These are phyloP conservation scores for Theristicus caerulescens DNA, from an alignment of 2,113 vertebrate genomes.

Conservation along the genomic window DNA sequence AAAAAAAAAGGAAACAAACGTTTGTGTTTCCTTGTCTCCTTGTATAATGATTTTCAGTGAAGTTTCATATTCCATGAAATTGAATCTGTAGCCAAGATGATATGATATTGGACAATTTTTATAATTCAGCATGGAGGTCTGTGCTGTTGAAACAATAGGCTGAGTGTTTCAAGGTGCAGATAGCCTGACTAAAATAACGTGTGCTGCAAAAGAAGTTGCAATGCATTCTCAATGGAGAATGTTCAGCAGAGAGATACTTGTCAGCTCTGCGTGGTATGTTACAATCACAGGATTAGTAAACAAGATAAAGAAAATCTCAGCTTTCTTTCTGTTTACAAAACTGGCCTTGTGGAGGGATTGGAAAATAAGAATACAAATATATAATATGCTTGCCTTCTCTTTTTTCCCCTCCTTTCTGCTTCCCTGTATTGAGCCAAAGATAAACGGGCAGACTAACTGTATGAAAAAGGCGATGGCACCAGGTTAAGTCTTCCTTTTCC, in stretches of 20 bases:
- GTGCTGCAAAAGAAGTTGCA: background rate
- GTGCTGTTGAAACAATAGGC: conserved; percentile 57
- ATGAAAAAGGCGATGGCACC: background rate
- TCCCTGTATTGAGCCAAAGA: background rate
- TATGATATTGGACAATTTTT: conserved; percentile 44
- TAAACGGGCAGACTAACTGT: background rate
- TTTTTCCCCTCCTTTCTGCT: background rate
- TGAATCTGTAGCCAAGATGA: conserved; percentile 40
- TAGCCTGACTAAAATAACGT: background rate
- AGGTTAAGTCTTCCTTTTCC: background rate
- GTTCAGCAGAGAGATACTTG: background rate
- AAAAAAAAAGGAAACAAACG: background rate
- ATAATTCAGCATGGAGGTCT: background rate
- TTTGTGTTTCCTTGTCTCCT: background rate
- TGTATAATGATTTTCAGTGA: background rate
- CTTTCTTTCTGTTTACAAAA: conserved; percentile 1
- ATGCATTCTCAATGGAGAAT: background rate
- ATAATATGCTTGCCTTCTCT: background rate
- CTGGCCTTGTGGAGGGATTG: background rate
- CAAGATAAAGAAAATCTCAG: conserved; percentile 18
- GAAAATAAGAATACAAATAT: background rate
- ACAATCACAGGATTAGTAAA: background rate
- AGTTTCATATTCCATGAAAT: conserved; percentile 46
- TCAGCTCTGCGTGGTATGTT: background rate
- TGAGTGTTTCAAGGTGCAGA: conserved; percentile 40